phyloP scores from a whole-genome alignment of 2,797 vertebrate species.

The Syndactyla subalaris region DNA sequence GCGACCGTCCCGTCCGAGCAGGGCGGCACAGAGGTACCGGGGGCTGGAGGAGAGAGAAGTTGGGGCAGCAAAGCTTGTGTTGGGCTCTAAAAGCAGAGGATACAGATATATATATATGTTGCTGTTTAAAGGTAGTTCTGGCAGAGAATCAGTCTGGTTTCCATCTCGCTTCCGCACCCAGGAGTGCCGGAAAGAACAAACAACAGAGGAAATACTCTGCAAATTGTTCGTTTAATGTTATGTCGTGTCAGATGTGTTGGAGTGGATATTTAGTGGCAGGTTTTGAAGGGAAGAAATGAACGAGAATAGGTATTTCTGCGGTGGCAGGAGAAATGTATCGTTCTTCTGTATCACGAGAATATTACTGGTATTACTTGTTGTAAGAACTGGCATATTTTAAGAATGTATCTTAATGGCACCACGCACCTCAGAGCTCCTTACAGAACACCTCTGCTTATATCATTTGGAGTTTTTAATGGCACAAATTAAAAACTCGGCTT shows the following conservation, averaged over 20 bases:
- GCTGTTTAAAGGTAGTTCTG: background rate
- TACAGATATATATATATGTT: too few relatives aligned
- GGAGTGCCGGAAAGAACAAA: background rate
- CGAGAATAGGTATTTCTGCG: background rate
- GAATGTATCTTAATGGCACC: background rate
- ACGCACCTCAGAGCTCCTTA: background rate
- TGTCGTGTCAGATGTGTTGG: background rate
- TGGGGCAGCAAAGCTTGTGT: background rate
- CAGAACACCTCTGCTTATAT: background rate
- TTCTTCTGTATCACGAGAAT: background rate
- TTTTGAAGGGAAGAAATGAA: background rate
- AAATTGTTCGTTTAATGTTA: background rate
- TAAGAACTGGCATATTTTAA: background rate
- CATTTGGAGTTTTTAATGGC: background rate
- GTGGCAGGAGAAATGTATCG: background rate
- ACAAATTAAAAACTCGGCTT: background rate
- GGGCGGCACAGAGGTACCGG: background rate
- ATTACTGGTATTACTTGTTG: background rate
- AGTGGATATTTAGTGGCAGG: background rate
- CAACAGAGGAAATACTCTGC: background rate
- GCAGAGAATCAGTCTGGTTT: background rate
- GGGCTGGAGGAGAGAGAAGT: background rate
- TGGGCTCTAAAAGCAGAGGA: background rate
- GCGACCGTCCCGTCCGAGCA: background rate
- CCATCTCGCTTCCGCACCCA: background rate